Evolutionary conservation across 1,140 invertebrate genomes (phyloP), one percentile per base, ranked within the genome.

Genomic region (Listronotus oregonensis): DNA sequence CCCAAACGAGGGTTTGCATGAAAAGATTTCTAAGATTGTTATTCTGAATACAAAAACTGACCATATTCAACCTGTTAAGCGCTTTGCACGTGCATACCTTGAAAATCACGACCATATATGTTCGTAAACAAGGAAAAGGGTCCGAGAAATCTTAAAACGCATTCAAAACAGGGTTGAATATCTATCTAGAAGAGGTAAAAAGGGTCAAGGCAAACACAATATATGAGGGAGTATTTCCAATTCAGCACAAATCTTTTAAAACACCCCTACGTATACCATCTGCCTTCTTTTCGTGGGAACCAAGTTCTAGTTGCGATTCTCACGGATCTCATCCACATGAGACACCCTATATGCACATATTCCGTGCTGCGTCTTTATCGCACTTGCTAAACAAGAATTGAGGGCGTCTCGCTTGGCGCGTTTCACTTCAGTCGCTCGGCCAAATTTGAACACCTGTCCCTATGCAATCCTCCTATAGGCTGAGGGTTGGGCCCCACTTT

Each of bases 211-310:
- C 59, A 10, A 55, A 46, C 34, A 64, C 51, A 64, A 60, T 64
- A 61, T 59, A 64, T 32, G 61, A 61, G 67, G 62, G 61, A 64
- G 56, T 64, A 59, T 55, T 55, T 39, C 34, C 17, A 39, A 55
- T 55, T 39, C 31, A 44, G 64, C 47, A 34, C 32, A 71, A 71
- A 71, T 67, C 70, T 67, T 68, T 67, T 63, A 63, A 71, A 73
- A 73, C 73, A 76, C 73, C 73, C 77, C 69, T 73, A 75, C 76
- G 75, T 72, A 71, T 64, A 69, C 77, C 76, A 77, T 77, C 77
- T 78, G 76, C 77, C 69, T 72, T 75, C 69, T 59, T 65, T 72
- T 77, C 66, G 77, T 79, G 78, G 77, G 77, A 79, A 79, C 77
- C 69, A 47, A 49, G 64, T 70, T 56, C 67, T 64, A 62, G 67